Percentiles rank a stretch among this genome's conserved stretches.
Conservation (phyloP, 1,140 invertebrate species). For the Phymorhynchus buccinoides region DNA sequence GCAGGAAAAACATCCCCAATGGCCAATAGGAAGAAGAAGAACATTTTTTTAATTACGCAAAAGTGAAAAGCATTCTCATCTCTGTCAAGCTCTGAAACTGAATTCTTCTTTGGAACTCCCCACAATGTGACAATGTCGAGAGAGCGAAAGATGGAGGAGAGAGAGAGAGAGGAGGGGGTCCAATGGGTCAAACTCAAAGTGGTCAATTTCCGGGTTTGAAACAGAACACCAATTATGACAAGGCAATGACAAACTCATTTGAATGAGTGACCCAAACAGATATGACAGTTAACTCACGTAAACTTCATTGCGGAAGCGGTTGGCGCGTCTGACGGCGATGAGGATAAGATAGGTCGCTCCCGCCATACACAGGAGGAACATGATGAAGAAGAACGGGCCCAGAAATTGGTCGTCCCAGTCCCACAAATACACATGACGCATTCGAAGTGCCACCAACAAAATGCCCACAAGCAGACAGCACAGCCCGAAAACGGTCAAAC, state of each 20-base stretch:
- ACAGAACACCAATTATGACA: neutral
- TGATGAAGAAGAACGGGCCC: constrained; percentile 65
- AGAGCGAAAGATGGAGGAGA: neutral
- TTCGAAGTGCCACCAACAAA: constrained; percentile 60
- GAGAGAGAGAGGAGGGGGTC: neutral
- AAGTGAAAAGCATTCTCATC: too few relatives aligned
- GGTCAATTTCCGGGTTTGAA: constrained; percentile 21
- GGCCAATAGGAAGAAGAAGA: too few relatives aligned
- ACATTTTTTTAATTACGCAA: too few relatives aligned
- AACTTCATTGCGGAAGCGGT: constrained; percentile 62
- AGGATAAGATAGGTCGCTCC: constrained; percentile 57
- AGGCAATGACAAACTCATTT: too few relatives aligned
- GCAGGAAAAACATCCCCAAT: too few relatives aligned
- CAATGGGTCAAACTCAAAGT: too few relatives aligned
- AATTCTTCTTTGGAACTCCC: too few relatives aligned
- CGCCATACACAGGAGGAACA: constrained; percentile 58
- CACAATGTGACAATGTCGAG: neutral
- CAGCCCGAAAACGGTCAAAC: constrained; percentile 50
- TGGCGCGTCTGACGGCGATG: constrained; percentile 57
- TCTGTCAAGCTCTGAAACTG: too few relatives aligned
- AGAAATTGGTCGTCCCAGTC: constrained; percentile 64
- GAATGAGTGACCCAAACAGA: neutral
- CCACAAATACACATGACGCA: constrained; percentile 66
- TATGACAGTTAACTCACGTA: constrained; percentile 54
- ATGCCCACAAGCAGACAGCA: constrained; percentile 56